Base-by-base conservation (phyloP, 2,797 vertebrate species). In the Chaunax sp. region DNA sequence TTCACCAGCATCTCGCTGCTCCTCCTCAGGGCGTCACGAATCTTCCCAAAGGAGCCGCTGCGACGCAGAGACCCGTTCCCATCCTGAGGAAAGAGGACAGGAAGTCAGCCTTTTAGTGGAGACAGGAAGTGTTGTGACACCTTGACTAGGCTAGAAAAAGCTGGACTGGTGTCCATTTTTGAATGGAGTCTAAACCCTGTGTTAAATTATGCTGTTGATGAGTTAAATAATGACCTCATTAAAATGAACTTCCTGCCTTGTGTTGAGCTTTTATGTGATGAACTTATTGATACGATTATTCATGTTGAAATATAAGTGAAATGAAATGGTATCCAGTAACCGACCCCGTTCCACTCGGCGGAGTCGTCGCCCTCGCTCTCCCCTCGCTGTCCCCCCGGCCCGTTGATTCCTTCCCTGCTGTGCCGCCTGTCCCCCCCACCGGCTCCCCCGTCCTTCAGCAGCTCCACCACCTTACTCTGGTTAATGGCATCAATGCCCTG, bases 1-100 rank as follows among this genome's bases (percentile, higher is more conserved):
- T 96, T 96, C 78, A 97, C 96, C 86, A 97, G 89, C 95, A 96
- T 97, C 88, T 96, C 96, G 15, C 96, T 97, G 92, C 96, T 96
- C 57, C 95, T 93, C n/a, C 95, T 90, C 87, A 97, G 88, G 7
- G 95, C 95, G 0, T 97, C 96, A 0, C 96, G 94, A 38, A 97
- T 93, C 86, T 97, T 97, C 52, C 95, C 95, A 2, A 97, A 95
- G 50, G 96, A 97, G 64, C 95, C 94, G 3, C 95, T 96, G 59
- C 95, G 94, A 1, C 93, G 92, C 78, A 97, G 88, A 2, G 92
- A 91, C 2, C 96, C 96, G 0, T 86, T 96, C 1, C 95, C 96
- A 0, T 95, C 95, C 96, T 97, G 84, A 13, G 16, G 54, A n/a
- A 6, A 7, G 2, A 44, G 9, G 20, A 3, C 0, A 44, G 0